Conservation (phyloP, 2,113 vertebrate genomes). For the Stomatorhinus ivindoensis region DNA sequence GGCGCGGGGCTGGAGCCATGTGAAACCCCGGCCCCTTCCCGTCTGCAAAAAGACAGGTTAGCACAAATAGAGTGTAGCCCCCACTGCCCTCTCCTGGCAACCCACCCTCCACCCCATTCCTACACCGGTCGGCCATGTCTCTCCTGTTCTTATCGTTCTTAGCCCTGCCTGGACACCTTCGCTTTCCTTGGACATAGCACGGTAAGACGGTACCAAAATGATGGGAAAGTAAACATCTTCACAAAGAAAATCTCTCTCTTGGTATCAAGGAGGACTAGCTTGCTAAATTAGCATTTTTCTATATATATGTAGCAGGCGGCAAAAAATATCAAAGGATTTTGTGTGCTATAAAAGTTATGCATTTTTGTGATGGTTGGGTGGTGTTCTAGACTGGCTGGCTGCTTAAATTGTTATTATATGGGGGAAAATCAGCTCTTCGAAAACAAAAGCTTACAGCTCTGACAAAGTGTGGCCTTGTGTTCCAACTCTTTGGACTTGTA, state of each 20-base stretch:
- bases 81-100: background rate
- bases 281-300: background rate
- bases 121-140: background rate
- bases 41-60: constrained; percentile 32
- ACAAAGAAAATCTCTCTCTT: background rate
- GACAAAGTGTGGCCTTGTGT: background rate
- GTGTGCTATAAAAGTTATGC: background rate
- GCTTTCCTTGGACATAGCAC: background rate
- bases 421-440: background rate
- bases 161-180: background rate
- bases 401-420: background rate
- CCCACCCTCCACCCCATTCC: background rate
- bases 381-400: background rate
- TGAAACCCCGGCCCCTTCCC: constrained; percentile 8
- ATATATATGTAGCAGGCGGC: background rate
- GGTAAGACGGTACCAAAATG: background rate
- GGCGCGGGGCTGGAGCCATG: background rate
- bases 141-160: background rate
- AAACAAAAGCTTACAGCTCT: constrained; percentile 5
- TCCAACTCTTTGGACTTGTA: background rate
- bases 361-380: background rate
- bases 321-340: background rate
- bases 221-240: background rate
- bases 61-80: constrained; percentile 30
- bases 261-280: background rate